Evolutionary conservation across 2,888 invertebrate genomes (phyloP).

Genomic region (Ochlodes sylvanus): DNA sequence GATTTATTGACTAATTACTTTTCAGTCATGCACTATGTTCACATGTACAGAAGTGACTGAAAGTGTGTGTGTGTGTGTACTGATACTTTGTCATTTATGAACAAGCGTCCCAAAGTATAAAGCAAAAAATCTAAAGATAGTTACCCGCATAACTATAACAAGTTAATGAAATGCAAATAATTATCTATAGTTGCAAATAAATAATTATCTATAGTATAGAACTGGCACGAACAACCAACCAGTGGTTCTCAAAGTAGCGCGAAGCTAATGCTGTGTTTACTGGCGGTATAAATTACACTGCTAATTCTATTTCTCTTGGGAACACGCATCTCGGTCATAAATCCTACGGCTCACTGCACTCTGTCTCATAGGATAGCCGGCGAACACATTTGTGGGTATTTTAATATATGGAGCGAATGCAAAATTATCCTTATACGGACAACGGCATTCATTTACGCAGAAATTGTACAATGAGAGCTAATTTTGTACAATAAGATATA

Average conservation of each 20-base stretch:
- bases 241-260: conserved; percentile 32
- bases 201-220: not conserved
- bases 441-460: not conserved
- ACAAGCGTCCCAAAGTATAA: not conserved
- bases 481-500: not conserved
- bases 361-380: conserved; percentile 28
- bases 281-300: conserved; percentile 29
- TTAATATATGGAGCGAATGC: conserved; percentile 5
- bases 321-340: conserved; percentile 33
- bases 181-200: too few species aligned
- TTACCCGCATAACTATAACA: too few species aligned
- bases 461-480: not conserved
- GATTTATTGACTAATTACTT: too few species aligned
- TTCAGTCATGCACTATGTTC: too few species aligned
- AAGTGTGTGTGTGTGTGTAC: too few species aligned
- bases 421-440: not conserved
- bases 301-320: conserved; percentile 37
- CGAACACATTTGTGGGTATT: conserved; percentile 12
- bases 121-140: too few species aligned
- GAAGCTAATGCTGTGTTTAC: conserved; percentile 34
- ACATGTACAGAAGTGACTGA: too few species aligned
- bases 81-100: not conserved
- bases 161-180: too few species aligned
- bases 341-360: conserved; percentile 35
- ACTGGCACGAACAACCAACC: not conserved